These are phyloP conservation scores for Cuniculus paca DNA, from an alignment of 2,797 vertebrate genomes.

Conservation along the genomic window DNA sequence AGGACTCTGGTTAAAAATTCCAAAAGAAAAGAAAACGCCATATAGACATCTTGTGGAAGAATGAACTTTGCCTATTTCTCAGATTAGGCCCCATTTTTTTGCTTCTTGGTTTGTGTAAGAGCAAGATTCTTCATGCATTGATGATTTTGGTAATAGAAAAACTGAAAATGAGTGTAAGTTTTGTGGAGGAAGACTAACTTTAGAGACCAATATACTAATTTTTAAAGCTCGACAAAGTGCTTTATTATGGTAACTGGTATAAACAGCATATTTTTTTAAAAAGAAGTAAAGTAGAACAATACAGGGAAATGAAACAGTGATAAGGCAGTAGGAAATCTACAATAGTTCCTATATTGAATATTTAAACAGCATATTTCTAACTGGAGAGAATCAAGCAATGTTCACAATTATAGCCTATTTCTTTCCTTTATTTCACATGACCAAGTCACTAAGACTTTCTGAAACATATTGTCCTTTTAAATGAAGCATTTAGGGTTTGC, in stretches of 20 bases:
- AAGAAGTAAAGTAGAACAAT: too few species aligned
- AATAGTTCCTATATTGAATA: too few species aligned
- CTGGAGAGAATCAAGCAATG: neutral
- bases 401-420: too few species aligned
- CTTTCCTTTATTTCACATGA: neutral
- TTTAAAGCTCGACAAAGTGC: neutral
- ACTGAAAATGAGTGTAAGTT: neutral
- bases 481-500: neutral
- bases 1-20: neutral
- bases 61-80: neutral
- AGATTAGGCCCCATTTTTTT: neutral
- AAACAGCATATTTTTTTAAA: neutral
- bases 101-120: neutral
- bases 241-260: neutral
- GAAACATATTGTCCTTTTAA: neutral
- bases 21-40: neutral
- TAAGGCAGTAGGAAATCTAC: too few species aligned
- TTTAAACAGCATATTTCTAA: neutral
- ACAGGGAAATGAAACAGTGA: too few species aligned
- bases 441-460: neutral
- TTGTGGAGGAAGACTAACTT: neutral
- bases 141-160: neutral
- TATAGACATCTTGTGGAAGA: neutral
- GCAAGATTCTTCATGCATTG: neutral
- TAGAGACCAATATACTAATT: neutral